Evolutionary conservation across 2,113 vertebrate genomes (phyloP), one percentile per base, ranked within the genome.

Genomic region (Aphyosemion australe): DNA sequence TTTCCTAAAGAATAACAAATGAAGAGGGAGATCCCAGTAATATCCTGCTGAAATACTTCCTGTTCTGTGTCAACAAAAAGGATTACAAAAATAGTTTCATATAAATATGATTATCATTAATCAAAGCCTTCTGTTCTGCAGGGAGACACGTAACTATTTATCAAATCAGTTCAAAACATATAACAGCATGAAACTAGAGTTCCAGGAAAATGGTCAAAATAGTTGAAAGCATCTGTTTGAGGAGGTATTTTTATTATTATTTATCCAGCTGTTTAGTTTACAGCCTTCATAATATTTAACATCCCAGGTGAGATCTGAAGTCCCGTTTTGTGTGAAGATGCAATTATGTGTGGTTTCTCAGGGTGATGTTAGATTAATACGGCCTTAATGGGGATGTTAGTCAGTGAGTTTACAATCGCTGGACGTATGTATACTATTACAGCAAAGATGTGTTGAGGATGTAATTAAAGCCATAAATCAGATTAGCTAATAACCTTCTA

Each of bases 381-480:
- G 50, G 55, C 49, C 26, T 31, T 45, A 71, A 67, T 58, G 58
- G 47, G 16, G 34, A 53, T 62, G 58, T 21, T 53, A 1, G 19
- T 43, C 51, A 66, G 34, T 47, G 59, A 57, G 47, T 62, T 68
- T 60, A 39, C 57, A 48, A 55, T 39, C 61, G 50, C 41, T 60
- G 12, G 20, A 11, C 4, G 15, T 47, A 37, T 11, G 26, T 12
- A 20, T 26, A 21, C 8, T 52, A 59, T 41, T 41, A 20, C 19
- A 56, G 12, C 15, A 47, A 8, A 18, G 15, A 57, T 70, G 57
- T 67, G 68, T 72, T 78, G 21, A 70, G 48, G 15, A 50, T 53
- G 32, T 66, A 78, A 83, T 80, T 67, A 76, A 77, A 79, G 26
- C 42, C 11, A 41, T 71, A 50, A 6, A 77, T 74, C 34, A 72